Evolutionary conservation across 2,113 vertebrate species (phyloP), one percentile per base, ranked within the genome.

Genomic region (Periophthalmodon schlosseri): DNA sequence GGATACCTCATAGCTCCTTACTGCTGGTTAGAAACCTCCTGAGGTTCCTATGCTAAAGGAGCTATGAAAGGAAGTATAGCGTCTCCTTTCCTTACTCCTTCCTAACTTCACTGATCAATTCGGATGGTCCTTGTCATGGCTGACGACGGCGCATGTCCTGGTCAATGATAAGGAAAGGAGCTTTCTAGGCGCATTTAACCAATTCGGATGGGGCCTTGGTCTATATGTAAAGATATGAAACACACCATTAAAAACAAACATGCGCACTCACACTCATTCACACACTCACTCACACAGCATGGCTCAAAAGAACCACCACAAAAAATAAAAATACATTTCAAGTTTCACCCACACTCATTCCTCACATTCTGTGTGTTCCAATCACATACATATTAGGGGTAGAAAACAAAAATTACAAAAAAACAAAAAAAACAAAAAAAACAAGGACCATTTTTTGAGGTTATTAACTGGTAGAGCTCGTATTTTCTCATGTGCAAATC

Each of bases 401-500:
- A 68, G 77, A 82, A 61, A 85, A 75, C 77, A 66, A 82, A 70
- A 84, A 85, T 64, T 69, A 76, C 18, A 74, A 80, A 87, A 72
- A 69, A 39, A 24, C 75, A 87, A 70, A 76, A 80, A 28, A 28
- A 28, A 1, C 73, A 80, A 87, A 72, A 69, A 39, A 28, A 77
- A 87, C 71, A 76, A 80, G 77, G 46, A 75, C 56, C 56, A 20
- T 16, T 72, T 72, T 78, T 78, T 52, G 76, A 78, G 82, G 80
- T 82, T 56, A 78, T 82, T 57, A 66, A 85, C 74, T 78, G 83
- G 64, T 69, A 70, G 68, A 79, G 82, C 92, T 94, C 91, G 90
- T 88, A 87, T 85, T 89, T 91, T 87, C 85, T 89, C 85, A 85
- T 94, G 92, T 94, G 90, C 91, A 94, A 93, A 91, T 93, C 88